phyloP scores from a whole-genome alignment of 2,888 invertebrate species.

The Gymnocheta viridis region DNA sequence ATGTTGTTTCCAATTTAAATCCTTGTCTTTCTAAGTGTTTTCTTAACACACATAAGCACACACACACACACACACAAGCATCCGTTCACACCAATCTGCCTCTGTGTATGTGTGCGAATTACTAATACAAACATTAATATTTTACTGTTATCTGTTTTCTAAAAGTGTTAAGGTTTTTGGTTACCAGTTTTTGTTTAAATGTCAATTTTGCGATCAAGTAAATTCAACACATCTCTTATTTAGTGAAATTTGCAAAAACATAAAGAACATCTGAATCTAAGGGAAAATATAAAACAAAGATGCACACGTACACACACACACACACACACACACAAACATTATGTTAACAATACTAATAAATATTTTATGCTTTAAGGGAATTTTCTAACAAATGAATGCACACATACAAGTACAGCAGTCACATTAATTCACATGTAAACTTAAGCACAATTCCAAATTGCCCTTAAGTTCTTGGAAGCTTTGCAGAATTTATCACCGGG shows the following conservation, averaged over 20 bases:
- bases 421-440: neutral
- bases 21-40: slow-evolving; percentile 26
- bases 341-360: slow-evolving; percentile 67
- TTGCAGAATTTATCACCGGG: too few relatives aligned
- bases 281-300: slow-evolving; percentile 7
- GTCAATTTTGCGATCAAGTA: slow-evolving; percentile 67
- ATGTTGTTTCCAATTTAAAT: slow-evolving; percentile 35
- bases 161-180: slow-evolving; percentile 53
- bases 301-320: neutral
- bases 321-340: slow-evolving; percentile 15
- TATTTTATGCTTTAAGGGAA: slow-evolving; percentile 64
- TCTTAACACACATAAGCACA: neutral
- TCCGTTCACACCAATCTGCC: too few relatives aligned
- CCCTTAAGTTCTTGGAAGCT: neutral
- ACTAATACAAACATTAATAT: neutral
- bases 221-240: slow-evolving; percentile 57
- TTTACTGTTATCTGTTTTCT: slow-evolving; percentile 17
- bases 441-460: neutral
- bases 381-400: neutral
- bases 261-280: slow-evolving; percentile 21
- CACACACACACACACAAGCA: neutral
- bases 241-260: slow-evolving; percentile 14
- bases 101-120: neutral
- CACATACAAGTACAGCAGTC: neutral
- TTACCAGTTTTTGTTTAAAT: slow-evolving; percentile 60